These are phyloP conservation scores for Coreoperca whiteheadi DNA, from an alignment of 2,113 vertebrate species.

Conservation along the genomic window DNA sequence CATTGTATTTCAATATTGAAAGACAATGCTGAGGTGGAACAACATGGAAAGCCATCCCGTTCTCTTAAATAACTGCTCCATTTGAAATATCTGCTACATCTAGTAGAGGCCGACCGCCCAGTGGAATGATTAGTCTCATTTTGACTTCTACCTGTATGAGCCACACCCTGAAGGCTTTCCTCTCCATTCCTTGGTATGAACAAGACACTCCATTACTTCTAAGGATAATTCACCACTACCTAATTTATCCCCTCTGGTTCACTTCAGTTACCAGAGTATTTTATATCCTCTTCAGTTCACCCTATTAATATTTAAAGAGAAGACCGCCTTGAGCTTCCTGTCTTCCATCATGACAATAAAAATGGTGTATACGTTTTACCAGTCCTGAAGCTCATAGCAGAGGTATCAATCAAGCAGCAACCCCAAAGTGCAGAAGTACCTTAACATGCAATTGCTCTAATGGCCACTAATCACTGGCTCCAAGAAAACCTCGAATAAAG, in stretches of 20 bases:
- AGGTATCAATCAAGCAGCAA: conserved; percentile 45
- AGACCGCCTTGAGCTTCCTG: conserved; percentile 48
- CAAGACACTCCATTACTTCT: conserved; percentile 45
- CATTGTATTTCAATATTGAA: conserved; percentile 37
- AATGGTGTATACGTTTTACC: conserved; percentile 31
- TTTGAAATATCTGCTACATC: conserved; percentile 7
- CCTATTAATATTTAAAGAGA: conserved; percentile 71
- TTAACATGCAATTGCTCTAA: conserved; percentile 4
- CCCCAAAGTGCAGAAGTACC: conserved; percentile 2
- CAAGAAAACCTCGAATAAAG: background rate
- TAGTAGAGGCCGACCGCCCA: conserved; percentile 6
- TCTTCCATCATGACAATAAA: conserved; percentile 54
- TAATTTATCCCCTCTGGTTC: conserved; percentile 59
- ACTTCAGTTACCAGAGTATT: conserved; percentile 60
- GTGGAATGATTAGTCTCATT: conserved; percentile 26
- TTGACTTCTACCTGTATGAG: conserved; percentile 35
- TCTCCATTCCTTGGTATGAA: conserved; percentile 38
- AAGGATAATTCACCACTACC: conserved; percentile 50
- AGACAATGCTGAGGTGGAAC: conserved; percentile 24
- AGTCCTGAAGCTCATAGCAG: conserved; percentile 24
- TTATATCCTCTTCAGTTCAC: conserved; percentile 63
- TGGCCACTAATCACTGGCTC: background rate
- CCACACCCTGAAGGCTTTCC: conserved; percentile 40
- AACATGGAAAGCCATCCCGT: conserved; percentile 1
- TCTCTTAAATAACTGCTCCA: conserved; percentile 8